phyloP scores from a whole-genome alignment of 2,113 vertebrate genomes.

The Neoarius graeffei region DNA sequence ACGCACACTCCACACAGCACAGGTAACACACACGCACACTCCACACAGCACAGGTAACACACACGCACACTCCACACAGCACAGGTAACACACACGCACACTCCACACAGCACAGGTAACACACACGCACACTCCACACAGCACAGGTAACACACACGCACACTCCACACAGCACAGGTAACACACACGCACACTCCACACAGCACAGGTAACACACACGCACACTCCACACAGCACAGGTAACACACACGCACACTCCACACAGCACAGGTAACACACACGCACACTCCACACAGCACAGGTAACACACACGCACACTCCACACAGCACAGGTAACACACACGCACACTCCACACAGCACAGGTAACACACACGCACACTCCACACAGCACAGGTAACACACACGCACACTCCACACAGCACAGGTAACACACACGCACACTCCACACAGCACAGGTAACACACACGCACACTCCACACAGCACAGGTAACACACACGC shows the following conservation, averaged over 20 bases:
- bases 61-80: too few relatives aligned
- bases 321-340: constrained; percentile 69
- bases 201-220: not conserved
- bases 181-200: not conserved
- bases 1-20: constrained; percentile 77
- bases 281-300: constrained; percentile 74
- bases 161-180: constrained; percentile 79
- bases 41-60: constrained; percentile 70
- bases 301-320: constrained; percentile 67
- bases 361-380: too few relatives aligned
- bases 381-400: not conserved
- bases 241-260: not conserved
- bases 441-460: constrained; percentile 79
- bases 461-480: not conserved
- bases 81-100: too few relatives aligned
- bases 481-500: not conserved
- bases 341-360: too few relatives aligned
- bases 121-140: too few relatives aligned
- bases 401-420: too few relatives aligned
- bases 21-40: constrained; percentile 65
- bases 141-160: constrained; percentile 64
- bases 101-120: not conserved
- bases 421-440: constrained; percentile 64
- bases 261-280: constrained; percentile 58
- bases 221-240: not conserved